Percentiles rank a stretch among this genome's conserved stretches.
Conservation (phyloP, 2,113 vertebrate genomes). For the Nothocercus nigrocapillus region DNA sequence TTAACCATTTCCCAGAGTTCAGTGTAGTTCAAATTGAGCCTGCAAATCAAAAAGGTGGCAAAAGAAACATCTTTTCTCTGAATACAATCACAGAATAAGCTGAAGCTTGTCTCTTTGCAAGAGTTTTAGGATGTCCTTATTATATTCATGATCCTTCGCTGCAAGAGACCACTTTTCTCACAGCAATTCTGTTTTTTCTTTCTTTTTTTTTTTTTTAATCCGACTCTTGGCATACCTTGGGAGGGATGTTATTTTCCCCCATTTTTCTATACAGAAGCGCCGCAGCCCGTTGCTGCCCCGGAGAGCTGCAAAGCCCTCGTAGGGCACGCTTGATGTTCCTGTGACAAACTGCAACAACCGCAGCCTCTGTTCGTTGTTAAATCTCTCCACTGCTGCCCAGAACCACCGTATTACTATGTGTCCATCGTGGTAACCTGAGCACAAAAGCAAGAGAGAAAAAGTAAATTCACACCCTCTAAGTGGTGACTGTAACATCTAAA, state of each 20-base stretch:
- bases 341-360: constrained; percentile 96
- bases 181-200: background rate
- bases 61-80: background rate
- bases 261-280: constrained; percentile 98
- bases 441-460: background rate
- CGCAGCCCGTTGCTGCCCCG: constrained; percentile 94
- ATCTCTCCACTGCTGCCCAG: constrained; percentile 94
- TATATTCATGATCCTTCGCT: background rate
- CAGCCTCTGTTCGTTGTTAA: constrained; percentile 96
- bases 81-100: background rate
- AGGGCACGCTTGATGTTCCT: constrained; percentile 95
- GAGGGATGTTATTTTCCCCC: constrained; percentile 96
- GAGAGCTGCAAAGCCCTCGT: constrained; percentile 94
- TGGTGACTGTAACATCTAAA: background rate
- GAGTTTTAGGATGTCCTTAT: background rate
- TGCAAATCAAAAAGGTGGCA: background rate
- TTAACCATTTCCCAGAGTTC: background rate
- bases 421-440: constrained; percentile 93
- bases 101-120: background rate
- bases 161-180: background rate
- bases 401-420: constrained; percentile 98
- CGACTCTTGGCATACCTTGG: constrained; percentile 83
- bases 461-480: background rate
- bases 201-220: too few relatives aligned
- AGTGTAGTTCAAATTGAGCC: background rate